phyloP scores from a whole-genome alignment of 2,113 vertebrate genomes.

The Menidia beryllina region DNA sequence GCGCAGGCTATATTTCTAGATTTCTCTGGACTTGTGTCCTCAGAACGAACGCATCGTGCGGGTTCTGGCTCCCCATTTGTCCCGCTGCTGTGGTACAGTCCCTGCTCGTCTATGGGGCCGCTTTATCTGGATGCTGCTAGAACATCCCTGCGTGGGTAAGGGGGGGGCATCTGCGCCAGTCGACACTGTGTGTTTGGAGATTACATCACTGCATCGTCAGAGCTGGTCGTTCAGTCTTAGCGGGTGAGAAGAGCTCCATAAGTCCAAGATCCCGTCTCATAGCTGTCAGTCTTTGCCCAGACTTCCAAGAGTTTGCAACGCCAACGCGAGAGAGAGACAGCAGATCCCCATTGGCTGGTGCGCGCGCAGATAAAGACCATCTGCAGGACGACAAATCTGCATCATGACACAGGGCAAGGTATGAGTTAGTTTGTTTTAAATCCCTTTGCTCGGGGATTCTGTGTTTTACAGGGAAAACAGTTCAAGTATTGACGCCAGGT shows the following conservation, averaged over 20 bases:
- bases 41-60: conserved; percentile 19
- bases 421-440: conserved; percentile 45
- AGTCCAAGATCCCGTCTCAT: conserved; percentile 2
- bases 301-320: conserved; percentile 6
- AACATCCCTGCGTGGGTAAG: conserved; percentile 64
- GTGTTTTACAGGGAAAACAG: background rate
- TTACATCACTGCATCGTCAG: conserved; percentile 62
- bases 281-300: background rate
- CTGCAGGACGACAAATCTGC: conserved; percentile 24
- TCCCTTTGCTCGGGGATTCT: background rate
- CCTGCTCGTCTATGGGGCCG: conserved; percentile 50
- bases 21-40: conserved; percentile 50
- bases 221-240: conserved; percentile 35
- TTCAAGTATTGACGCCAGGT: background rate
- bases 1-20: conserved; percentile 46
- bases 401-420: conserved; percentile 96
- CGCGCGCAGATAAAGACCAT: conserved; percentile 20
- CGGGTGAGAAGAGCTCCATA: conserved; percentile 11
- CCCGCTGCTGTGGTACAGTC: conserved; percentile 67
- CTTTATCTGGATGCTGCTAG: conserved; percentile 77
- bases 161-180: conserved; percentile 58
- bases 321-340: conserved; percentile 8
- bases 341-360: conserved; percentile 10
- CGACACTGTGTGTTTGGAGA: conserved; percentile 50
- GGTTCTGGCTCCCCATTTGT: conserved; percentile 30